These are phyloP conservation scores for Drosophila hamatofila DNA, from an alignment of 2,888 invertebrate genomes.

Conservation along the genomic window DNA sequence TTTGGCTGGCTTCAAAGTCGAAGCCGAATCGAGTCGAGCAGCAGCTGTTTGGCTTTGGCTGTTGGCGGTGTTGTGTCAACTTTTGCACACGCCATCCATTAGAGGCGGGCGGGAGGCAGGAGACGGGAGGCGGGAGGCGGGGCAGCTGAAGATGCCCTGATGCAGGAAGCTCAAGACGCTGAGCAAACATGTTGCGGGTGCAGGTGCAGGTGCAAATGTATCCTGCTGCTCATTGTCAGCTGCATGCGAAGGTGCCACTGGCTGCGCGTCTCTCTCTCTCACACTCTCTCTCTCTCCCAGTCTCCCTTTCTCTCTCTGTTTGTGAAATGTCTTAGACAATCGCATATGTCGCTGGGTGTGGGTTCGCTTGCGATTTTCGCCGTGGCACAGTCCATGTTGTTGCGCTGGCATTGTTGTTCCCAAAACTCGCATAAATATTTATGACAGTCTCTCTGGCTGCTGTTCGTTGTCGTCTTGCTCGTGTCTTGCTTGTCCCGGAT, in stretches of 20 bases:
- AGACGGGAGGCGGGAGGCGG: not conserved
- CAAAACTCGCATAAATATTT: conserved; percentile 85
- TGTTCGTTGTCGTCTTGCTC: conserved; percentile 50
- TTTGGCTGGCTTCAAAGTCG: conserved; percentile 39
- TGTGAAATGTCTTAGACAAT: conserved; percentile 70
- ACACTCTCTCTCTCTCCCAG: not conserved
- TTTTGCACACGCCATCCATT: conserved; percentile 80
- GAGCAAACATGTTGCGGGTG: conserved; percentile 71
- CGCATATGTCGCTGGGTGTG: conserved; percentile 66
- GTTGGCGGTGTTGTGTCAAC: conserved; percentile 74
- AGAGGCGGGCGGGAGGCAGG: conserved; percentile 13
- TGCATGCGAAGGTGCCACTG: conserved; percentile 42
- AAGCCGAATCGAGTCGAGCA: conserved; percentile 42
- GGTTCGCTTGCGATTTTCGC: conserved; percentile 18
- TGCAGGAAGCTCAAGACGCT: conserved; percentile 64
- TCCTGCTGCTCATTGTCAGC: conserved; percentile 79
- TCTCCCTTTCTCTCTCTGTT: not conserved
- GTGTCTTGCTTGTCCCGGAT: conserved; percentile 19
- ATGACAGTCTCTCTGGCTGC: conserved; percentile 77
- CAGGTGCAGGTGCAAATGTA: conserved; percentile 65
- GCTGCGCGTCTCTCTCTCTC: not conserved
- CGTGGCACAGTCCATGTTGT: conserved; percentile 48
- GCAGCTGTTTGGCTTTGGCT: conserved; percentile 70
- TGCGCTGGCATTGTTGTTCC: conserved; percentile 78
- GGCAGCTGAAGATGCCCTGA: conserved; percentile 10